Base-by-base conservation (phyloP, 2,888 invertebrate species). In the Drosophila buzzatii region DNA sequence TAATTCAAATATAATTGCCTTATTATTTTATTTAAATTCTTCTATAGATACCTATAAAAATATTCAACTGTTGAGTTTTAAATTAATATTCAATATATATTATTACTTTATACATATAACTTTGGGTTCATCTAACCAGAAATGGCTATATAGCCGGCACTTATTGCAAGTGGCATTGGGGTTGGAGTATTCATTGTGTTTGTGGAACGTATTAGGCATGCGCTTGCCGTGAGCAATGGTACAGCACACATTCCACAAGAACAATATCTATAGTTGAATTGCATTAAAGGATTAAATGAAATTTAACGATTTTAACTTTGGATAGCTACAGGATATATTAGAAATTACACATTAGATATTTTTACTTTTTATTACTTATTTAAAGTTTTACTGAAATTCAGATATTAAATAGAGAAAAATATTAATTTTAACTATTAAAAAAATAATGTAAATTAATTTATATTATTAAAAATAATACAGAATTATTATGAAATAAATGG, bases 201-300 rank as follows among this genome's bases (percentile, higher is more conserved):
- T 79, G 78, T 78, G 80, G 78, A 78, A 57, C 72, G 72, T 23
- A 76, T 76, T 79, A 47, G 31, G 39, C 47, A 65, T 45, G 39
- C 41, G 69, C 49, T 52, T 27, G 45, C 47, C 12, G 45, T 45
- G 53, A 37, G 39, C 45, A 16, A 27, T 10, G 18, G 35, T 37
- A 41, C 39, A 14, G 8, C 27, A 42, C 10, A 27, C 18, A 27
- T 63, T 64, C 41, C 47, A 37, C 44, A 65, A 58, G 8, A 41
- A n/a, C 2, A 42, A 2, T 5, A 6, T 8, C 3, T 1, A 47
- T 33, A 31, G 31, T 3, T 8, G 18, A 2, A 31, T 31, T 12
- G 0, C 6, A 14, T 3, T 1, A 12, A n/a, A 5, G 44, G 10
- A 16, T 37, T 27, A 8, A 0, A 31, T 9, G 1, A 9, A 1